Conservation (phyloP, 1,140 invertebrate species). For the Heliconius congener region DNA sequence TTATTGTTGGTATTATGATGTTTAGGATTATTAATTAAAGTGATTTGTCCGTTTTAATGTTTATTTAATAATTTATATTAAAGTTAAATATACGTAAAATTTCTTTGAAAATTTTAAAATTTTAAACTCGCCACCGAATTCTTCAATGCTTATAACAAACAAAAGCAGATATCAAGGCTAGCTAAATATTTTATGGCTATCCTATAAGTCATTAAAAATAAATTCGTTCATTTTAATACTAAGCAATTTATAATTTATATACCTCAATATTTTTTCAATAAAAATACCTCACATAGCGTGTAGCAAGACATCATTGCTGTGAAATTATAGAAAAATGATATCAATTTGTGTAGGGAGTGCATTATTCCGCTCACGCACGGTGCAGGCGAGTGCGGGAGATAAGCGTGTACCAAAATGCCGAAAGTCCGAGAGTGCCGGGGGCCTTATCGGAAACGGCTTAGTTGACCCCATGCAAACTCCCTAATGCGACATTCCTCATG, state of each 20-base stretch:
- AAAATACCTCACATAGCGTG: slow-evolving; percentile 6
- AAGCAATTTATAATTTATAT: too few relatives aligned
- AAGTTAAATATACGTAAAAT: too few relatives aligned
- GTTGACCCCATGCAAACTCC: slow-evolving; percentile 78
- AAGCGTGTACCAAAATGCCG: slow-evolving; percentile 64
- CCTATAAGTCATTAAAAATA: background rate
- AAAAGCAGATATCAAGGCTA: too few relatives aligned
- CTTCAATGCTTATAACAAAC: too few relatives aligned
- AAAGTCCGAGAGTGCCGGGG: slow-evolving; percentile 61
- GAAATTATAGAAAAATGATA: slow-evolving; percentile 69
- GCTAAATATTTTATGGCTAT: too few relatives aligned
- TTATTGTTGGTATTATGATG: background rate
- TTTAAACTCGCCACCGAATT: too few relatives aligned
- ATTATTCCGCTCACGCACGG: slow-evolving; percentile 72
- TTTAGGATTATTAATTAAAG: background rate
- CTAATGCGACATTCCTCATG: slow-evolving; percentile 72
- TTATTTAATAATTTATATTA: too few relatives aligned
- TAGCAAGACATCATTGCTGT: slow-evolving; percentile 34
- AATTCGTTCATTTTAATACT: background rate
- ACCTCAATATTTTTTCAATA: background rate
- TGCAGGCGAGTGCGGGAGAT: slow-evolving; percentile 74
- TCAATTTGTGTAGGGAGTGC: slow-evolving; percentile 69
- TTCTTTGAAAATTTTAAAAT: too few relatives aligned
- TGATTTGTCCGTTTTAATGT: background rate
- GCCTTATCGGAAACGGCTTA: slow-evolving; percentile 81